These are phyloP conservation scores for Protosalanx chinensis DNA, from an alignment of 2,797 vertebrate species.

Conservation along the genomic window DNA sequence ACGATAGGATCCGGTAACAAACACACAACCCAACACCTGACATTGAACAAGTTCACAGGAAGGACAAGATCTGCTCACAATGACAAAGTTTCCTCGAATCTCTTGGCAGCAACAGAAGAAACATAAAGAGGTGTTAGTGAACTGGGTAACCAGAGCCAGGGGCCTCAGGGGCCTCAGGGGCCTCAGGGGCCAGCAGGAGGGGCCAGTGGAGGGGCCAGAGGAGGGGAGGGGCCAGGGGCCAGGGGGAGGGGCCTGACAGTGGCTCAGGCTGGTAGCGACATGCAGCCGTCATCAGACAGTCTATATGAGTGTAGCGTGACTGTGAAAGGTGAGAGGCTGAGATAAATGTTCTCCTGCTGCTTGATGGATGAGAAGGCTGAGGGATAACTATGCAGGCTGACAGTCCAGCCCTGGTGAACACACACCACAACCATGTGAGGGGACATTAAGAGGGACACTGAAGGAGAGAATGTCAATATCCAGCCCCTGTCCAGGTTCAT, in stretches of 20 bases:
- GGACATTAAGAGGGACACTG: not conserved
- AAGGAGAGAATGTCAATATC: not conserved
- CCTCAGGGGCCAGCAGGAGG: not conserved
- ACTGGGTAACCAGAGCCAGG: conserved; percentile 21
- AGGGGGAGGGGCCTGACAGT: not conserved
- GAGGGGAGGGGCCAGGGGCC: not conserved
- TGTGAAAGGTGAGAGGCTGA: not conserved
- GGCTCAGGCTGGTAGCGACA: not conserved
- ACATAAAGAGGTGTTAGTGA: conserved; percentile 28
- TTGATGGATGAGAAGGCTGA: not conserved
- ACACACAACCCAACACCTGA: not conserved
- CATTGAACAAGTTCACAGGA: not conserved
- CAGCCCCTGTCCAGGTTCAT: not conserved
- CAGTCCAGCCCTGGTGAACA: not conserved
- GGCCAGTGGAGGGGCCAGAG: not conserved
- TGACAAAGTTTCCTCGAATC: conserved; percentile 44
- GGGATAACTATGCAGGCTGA: not conserved
- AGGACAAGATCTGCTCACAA: not conserved
- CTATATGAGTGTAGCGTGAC: not conserved
- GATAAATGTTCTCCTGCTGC: not conserved
- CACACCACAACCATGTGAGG: not conserved
- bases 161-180: conserved; percentile 1
- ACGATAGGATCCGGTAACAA: not conserved
- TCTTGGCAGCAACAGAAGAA: conserved; percentile 26
- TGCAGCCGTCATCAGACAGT: not conserved